Evolutionary conservation across 2,113 vertebrate genomes (phyloP).

Genomic region (Periophthalmus modestus): DNA sequence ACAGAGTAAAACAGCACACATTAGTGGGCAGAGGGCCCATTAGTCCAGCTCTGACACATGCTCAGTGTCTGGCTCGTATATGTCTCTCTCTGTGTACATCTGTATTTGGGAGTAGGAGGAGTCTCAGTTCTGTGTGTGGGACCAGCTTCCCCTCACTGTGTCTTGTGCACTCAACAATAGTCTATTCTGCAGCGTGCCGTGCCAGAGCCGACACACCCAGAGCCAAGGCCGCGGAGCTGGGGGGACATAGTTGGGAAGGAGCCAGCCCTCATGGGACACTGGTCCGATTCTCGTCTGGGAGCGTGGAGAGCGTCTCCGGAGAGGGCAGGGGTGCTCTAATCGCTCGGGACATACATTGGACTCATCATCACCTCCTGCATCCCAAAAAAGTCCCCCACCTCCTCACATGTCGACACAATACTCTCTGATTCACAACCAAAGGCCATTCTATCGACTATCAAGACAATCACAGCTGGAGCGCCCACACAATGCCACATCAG

Average conservation of each 20-base stretch:
- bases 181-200: constrained; percentile 74
- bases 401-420: constrained; percentile 41
- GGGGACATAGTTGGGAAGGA: constrained; percentile 61
- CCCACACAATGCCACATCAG: constrained; percentile 43
- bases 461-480: constrained; percentile 58
- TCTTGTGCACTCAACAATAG: constrained; percentile 75
- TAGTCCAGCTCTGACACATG: too few species aligned
- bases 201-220: constrained; percentile 70
- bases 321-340: constrained; percentile 42
- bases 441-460: constrained; percentile 45
- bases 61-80: not conserved
- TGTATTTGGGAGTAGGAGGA: constrained; percentile 11
- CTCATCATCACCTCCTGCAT: constrained; percentile 6
- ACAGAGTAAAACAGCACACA: too few species aligned
- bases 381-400: constrained; percentile 52
- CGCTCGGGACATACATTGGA: constrained; percentile 15
- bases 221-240: constrained; percentile 66
- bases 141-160: constrained; percentile 41
- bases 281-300: constrained; percentile 70
- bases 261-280: constrained; percentile 66
- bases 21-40: too few species aligned
- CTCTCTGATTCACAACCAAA: constrained; percentile 40
- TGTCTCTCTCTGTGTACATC: not conserved
- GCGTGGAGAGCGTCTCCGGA: constrained; percentile 20
- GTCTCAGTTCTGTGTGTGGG: constrained; percentile 19